phyloP scores from a whole-genome alignment of 2,888 invertebrate species.

The Julus scanicus region DNA sequence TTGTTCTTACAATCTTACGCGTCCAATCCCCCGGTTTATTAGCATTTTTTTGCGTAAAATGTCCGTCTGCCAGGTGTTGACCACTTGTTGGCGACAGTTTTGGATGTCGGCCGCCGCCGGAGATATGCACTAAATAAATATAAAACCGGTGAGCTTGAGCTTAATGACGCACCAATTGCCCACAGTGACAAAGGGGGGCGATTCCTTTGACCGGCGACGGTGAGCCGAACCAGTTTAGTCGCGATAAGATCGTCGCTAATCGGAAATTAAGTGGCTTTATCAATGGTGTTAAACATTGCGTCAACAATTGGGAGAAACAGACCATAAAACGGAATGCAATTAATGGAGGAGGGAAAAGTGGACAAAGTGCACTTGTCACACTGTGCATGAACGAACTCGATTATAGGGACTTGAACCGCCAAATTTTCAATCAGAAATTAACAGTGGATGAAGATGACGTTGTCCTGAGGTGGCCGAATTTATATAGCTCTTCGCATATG shows the following conservation, averaged over 20 bases:
- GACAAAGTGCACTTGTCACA: neutral
- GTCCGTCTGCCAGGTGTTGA: neutral
- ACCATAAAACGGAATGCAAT: slow-evolving; percentile 24
- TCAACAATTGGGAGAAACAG: neutral
- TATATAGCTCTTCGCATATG: too few relatives aligned
- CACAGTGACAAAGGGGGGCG: slow-evolving; percentile 18
- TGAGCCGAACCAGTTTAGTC: neutral
- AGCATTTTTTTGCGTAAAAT: neutral
- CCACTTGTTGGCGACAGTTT: neutral
- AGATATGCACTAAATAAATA: slow-evolving; percentile 17
- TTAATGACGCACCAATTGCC: neutral
- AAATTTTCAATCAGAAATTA: neutral
- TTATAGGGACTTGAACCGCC: too few relatives aligned
- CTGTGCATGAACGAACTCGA: too few relatives aligned
- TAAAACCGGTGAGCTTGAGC: neutral
- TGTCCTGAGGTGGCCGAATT: neutral
- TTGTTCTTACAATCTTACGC: too few relatives aligned
- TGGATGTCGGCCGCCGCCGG: neutral
- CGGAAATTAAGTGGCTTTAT: slow-evolving; percentile 30
- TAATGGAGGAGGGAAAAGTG: neutral
- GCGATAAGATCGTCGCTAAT: slow-evolving; percentile 8
- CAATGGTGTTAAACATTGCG: neutral
- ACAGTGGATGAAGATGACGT: neutral
- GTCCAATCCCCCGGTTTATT: too few relatives aligned
- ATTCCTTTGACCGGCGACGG: neutral